Conservation (phyloP, 2,113 vertebrate species). For the Saiga tatarica region DNA sequence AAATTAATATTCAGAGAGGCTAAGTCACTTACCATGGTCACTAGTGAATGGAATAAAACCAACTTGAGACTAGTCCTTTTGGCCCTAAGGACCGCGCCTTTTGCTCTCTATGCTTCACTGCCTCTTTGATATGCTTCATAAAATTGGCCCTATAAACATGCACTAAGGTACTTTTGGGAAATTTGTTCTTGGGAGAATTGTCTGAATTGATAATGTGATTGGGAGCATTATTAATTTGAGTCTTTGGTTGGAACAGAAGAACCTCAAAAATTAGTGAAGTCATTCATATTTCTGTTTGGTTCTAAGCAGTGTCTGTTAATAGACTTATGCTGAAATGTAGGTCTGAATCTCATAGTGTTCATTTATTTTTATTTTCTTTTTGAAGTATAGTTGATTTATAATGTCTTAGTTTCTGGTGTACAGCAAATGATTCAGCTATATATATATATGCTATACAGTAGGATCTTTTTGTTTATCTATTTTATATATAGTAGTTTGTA, state of each 20-base stretch:
- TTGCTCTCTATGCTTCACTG: background rate
- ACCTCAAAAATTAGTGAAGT: background rate
- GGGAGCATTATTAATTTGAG: background rate
- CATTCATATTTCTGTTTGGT: background rate
- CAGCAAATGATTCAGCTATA: background rate
- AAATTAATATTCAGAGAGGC: background rate
- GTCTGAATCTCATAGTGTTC: background rate
- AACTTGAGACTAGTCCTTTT: background rate
- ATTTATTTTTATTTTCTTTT: background rate
- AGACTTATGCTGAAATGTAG: background rate
- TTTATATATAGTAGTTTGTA: background rate
- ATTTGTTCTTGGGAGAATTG: background rate
- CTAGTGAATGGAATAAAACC: background rate
- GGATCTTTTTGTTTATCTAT: background rate
- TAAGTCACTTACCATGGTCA: background rate
- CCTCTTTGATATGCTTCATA: background rate
- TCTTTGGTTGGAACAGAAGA: background rate
- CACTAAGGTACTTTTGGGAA: background rate
- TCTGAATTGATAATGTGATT: slow-evolving; percentile 1
- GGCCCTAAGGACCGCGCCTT: background rate
- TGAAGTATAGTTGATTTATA: background rate
- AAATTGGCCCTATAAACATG: background rate
- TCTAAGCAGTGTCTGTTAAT: background rate
- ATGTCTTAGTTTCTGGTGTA: background rate
- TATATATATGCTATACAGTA: background rate